Evolutionary conservation across 1,140 invertebrate species (phyloP).

Genomic region (Neoseiulus cucumeris): DNA sequence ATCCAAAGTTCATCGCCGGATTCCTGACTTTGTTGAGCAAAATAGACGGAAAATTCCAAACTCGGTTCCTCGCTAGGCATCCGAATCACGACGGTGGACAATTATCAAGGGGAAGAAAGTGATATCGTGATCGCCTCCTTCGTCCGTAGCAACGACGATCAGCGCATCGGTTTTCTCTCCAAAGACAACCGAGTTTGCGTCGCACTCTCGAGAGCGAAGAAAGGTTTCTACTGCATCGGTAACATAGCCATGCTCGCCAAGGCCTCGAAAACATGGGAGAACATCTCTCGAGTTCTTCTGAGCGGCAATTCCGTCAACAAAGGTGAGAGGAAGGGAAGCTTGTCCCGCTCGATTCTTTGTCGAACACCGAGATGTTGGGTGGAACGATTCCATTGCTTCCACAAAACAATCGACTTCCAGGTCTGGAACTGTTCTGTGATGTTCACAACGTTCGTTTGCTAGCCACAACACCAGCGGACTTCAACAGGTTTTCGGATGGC

Average conservation of each 20-base stretch:
- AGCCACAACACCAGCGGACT: constrained; percentile 9
- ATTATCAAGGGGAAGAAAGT: constrained; percentile 65
- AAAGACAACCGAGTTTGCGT: constrained; percentile 58
- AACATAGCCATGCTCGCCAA: constrained; percentile 40
- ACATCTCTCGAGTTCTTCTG: not conserved
- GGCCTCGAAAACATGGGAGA: not conserved
- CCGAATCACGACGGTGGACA: constrained; percentile 47
- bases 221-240: constrained; percentile 45
- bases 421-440: not conserved
- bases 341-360: not conserved
- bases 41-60: no score
- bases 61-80: not conserved
- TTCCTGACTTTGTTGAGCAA: no score
- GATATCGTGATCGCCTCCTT: constrained; percentile 62
- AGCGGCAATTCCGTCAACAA: not conserved
- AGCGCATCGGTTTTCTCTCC: constrained; percentile 53
- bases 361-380: no score
- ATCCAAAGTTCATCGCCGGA: no score
- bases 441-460: not conserved
- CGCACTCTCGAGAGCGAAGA: constrained; percentile 54
- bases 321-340: not conserved
- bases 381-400: no score
- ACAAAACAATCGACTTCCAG: no score
- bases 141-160: constrained; percentile 46
- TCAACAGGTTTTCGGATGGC: constrained; percentile 15